Evolutionary conservation across 1,140 invertebrate genomes (phyloP).

Genomic region (Drosophila kepulauana): DNA sequence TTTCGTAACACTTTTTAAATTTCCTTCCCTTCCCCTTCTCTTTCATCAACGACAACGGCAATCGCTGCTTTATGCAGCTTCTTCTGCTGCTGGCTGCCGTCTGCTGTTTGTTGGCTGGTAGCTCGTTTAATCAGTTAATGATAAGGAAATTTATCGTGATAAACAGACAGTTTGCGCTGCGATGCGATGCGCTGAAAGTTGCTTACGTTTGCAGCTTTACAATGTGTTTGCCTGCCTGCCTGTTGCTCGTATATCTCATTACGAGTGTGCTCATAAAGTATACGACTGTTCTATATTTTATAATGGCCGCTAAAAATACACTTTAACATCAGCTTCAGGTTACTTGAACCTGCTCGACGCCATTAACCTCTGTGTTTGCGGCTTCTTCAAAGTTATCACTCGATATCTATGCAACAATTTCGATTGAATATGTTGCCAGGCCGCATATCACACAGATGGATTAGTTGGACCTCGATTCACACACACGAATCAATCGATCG

Average conservation of each 20-base stretch:
- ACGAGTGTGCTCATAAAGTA: conserved; percentile 2
- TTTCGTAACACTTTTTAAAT: conserved; percentile 33
- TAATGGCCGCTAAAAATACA: conserved; percentile 64
- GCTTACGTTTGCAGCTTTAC: conserved; percentile 75
- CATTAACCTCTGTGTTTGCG: background rate
- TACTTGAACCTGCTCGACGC: background rate
- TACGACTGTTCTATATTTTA: conserved; percentile 38
- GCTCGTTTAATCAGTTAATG: conserved; percentile 24
- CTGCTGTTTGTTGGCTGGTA: background rate
- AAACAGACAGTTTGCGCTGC: conserved; percentile 45
- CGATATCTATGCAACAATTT: background rate
- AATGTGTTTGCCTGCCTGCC: conserved; percentile 54
- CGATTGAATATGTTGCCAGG: conserved; percentile 14
- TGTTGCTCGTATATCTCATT: conserved; percentile 35
- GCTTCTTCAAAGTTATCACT: too few relatives aligned
- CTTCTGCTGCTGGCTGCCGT: background rate
- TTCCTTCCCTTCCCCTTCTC: background rate
- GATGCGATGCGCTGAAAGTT: conserved; percentile 33
- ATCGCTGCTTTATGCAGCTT: conserved; percentile 6
- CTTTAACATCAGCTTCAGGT: background rate
- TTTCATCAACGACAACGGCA: too few relatives aligned
- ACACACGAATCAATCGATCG: conserved; percentile 32
- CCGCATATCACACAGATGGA: background rate
- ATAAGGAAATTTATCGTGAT: conserved; percentile 29
- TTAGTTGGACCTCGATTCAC: background rate